Conservation (phyloP, 1,140 invertebrate species). For the Euschistus heros region DNA sequence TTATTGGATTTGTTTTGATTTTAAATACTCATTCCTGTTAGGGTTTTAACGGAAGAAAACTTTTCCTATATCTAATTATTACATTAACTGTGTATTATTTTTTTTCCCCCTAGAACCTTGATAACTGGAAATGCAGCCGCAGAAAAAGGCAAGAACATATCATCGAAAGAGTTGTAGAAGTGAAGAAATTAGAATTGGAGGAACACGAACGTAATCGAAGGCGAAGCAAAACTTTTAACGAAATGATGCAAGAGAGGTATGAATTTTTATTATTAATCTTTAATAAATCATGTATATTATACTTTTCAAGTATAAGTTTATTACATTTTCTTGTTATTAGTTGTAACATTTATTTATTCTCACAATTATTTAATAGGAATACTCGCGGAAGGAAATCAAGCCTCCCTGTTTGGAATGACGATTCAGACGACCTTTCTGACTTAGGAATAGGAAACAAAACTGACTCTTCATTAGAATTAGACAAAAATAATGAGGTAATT, state of each 20-base stretch:
- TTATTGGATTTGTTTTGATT: no score
- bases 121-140: slow-evolving; percentile 86
- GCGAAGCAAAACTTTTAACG: slow-evolving; percentile 83
- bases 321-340: slow-evolving; percentile 7
- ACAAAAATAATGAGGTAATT: not conserved
- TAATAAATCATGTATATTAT: no score
- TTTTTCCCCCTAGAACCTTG: slow-evolving; percentile 57
- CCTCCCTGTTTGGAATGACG: slow-evolving; percentile 62
- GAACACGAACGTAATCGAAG: slow-evolving; percentile 57
- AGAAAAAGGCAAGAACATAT: slow-evolving; percentile 82
- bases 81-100: not conserved
- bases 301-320: not conserved
- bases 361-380: slow-evolving; percentile 40
- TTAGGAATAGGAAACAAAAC: slow-evolving; percentile 46
- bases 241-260: slow-evolving; percentile 86
- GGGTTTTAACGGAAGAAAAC: no score
- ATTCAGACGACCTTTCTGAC: slow-evolving; percentile 69
- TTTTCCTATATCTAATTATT: no score
- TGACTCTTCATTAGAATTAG: slow-evolving; percentile 3
- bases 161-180: slow-evolving; percentile 77
- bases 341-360: slow-evolving; percentile 1
- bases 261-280: slow-evolving; percentile 17
- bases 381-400: slow-evolving; percentile 46
- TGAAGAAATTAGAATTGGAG: slow-evolving; percentile 70
- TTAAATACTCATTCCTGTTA: no score